A percentile compares a stretch with the other conserved stretches of the same genome.
Conservation (phyloP, 2,797 vertebrate genomes). For the Sebastes trivittatus region DNA sequence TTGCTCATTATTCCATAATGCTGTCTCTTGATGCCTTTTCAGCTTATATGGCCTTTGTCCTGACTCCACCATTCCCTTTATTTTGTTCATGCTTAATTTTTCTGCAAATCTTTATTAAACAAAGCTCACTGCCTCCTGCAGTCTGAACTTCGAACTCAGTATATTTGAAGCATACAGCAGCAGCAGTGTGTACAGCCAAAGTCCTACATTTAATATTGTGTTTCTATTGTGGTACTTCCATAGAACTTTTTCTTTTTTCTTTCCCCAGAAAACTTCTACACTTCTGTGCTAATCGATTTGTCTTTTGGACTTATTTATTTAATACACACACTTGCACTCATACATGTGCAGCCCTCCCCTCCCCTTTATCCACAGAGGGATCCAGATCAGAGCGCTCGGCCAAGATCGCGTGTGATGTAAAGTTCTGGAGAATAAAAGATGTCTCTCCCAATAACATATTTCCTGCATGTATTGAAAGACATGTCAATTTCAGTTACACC, state of each 20-base stretch:
- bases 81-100: conserved; percentile 5
- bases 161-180: conserved; percentile 10
- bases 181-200: not conserved
- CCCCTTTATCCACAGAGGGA: conserved; percentile 69
- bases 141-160: conserved; percentile 37
- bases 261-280: conserved; percentile 65
- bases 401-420: conserved; percentile 81
- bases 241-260: conserved; percentile 49
- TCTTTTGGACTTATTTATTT: conserved; percentile 75
- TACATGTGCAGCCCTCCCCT: conserved; percentile 47
- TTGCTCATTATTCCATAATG: not conserved
- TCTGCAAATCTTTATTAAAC: conserved; percentile 22
- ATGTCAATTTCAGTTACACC: conserved; percentile 84
- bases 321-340: conserved; percentile 49
- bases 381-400: conserved; percentile 80
- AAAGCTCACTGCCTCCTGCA: conserved; percentile 10
- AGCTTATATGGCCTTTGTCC: not conserved
- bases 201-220: not conserved
- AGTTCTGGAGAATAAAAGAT: conserved; percentile 82
- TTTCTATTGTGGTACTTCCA: conserved; percentile 10
- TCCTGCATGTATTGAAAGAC: conserved; percentile 75
- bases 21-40: conserved; percentile 2
- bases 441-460: conserved; percentile 82
- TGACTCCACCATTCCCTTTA: conserved; percentile 5
- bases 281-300: conserved; percentile 74